Conservation (phyloP, 2,113 vertebrate genomes). For the Lipotes vexillifer region DNA sequence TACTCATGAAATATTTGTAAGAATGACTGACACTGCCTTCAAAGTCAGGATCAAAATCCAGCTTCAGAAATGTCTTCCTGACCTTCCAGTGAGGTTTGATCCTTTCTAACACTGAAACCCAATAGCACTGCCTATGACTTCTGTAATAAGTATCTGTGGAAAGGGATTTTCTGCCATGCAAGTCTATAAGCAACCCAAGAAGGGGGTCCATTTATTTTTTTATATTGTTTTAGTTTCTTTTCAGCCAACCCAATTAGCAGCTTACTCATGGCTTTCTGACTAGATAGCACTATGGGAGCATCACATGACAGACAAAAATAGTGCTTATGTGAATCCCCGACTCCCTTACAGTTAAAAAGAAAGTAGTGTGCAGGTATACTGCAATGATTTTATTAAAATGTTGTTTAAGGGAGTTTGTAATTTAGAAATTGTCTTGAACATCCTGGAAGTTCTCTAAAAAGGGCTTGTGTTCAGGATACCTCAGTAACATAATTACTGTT, state of each 20-base stretch:
- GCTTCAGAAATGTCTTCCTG: not conserved
- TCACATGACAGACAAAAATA: not conserved
- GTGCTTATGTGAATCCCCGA: not conserved
- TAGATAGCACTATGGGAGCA: not conserved
- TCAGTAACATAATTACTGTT: not conserved
- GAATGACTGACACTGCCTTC: not conserved
- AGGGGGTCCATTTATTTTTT: too few relatives aligned
- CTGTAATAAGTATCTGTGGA: too few relatives aligned
- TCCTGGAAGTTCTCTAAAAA: too few relatives aligned
- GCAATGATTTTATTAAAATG: not conserved
- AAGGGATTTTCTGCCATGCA: not conserved
- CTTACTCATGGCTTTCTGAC: not conserved
- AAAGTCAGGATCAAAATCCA: not conserved
- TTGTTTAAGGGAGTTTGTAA: not conserved
- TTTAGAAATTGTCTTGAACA: not conserved
- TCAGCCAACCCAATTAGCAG: not conserved
- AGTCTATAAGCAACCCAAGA: not conserved
- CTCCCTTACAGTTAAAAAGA: not conserved
- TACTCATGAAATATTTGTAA: too few relatives aligned
- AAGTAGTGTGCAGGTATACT: too few relatives aligned
- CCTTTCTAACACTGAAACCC: not conserved
- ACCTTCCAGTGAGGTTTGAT: not conserved
- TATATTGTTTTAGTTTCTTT: not conserved
- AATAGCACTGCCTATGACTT: too few relatives aligned
- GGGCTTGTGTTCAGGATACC: accelerated